Evolutionary conservation across 2,113 vertebrate species (phyloP).

Genomic region (Falco punctatus): DNA sequence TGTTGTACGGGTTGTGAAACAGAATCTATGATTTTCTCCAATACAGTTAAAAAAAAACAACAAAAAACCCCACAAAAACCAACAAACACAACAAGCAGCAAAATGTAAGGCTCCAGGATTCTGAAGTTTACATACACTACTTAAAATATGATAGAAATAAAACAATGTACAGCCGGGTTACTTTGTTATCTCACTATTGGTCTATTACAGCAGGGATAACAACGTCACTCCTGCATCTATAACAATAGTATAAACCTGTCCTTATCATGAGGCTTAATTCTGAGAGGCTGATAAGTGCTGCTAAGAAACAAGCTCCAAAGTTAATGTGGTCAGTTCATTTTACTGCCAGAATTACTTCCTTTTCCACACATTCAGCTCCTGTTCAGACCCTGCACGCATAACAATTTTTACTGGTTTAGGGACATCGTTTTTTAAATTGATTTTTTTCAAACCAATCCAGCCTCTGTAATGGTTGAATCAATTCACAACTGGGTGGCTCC

Average conservation of each 20-base stretch:
- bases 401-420: neutral
- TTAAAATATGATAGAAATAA: neutral
- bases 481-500: neutral
- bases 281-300: neutral
- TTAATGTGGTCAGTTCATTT: neutral
- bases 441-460: neutral
- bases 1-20: neutral
- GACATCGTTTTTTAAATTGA: neutral
- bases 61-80: rapidly evolving
- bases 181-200: rapidly evolving
- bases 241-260: rapidly evolving
- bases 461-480: neutral
- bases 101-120: neutral
- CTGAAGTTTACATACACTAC: neutral
- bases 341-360: neutral
- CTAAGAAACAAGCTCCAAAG: neutral
- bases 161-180: rapidly evolving
- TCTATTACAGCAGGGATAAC: neutral
- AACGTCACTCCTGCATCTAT: rapidly evolving
- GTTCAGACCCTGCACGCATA: rapidly evolving
- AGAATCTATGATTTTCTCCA: neutral
- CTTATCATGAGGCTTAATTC: rapidly evolving
- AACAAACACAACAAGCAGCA: neutral
- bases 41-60: neutral
- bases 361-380: neutral